Conservation (phyloP, 1,140 invertebrate genomes). For the Mamestra configurata region DNA sequence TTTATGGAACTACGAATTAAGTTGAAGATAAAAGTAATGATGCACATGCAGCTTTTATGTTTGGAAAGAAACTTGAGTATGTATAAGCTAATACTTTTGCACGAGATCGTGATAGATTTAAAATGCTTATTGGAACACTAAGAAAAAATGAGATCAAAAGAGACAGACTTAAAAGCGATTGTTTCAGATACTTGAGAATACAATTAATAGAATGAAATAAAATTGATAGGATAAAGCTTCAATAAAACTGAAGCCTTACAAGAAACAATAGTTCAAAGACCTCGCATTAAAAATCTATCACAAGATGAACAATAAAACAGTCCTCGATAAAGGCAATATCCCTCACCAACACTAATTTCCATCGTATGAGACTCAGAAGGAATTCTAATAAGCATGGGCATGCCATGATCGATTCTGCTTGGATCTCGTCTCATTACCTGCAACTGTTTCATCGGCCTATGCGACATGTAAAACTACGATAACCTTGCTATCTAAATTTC, state of each 20-base stretch:
- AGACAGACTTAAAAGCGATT: too few relatives aligned
- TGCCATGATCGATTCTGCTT: constrained; percentile 60
- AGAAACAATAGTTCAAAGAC: background rate
- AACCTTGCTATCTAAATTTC: background rate
- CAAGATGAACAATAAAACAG: background rate
- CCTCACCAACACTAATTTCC: constrained; percentile 46
- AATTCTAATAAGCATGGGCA: constrained; percentile 60
- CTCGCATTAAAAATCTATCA: background rate
- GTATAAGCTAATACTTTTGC: background rate
- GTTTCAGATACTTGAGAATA: too few relatives aligned
- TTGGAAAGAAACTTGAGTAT: background rate
- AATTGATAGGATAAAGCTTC: too few relatives aligned
- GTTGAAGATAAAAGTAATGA: background rate
- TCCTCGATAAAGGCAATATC: constrained; percentile 32
- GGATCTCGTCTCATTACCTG: constrained; percentile 63
- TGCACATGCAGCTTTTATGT: background rate
- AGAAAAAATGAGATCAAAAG: too few relatives aligned
- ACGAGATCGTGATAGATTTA: too few relatives aligned
- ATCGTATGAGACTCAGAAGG: constrained; percentile 48
- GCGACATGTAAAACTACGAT: constrained; percentile 9
- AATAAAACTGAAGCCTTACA: background rate
- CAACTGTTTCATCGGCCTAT: constrained; percentile 52
- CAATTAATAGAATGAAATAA: too few relatives aligned
- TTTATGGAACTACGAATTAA: constrained; percentile 7
- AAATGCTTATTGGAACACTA: too few relatives aligned